Evolutionary conservation across 2,888 invertebrate species (phyloP).

Genomic region (Drosophila seclusa): DNA sequence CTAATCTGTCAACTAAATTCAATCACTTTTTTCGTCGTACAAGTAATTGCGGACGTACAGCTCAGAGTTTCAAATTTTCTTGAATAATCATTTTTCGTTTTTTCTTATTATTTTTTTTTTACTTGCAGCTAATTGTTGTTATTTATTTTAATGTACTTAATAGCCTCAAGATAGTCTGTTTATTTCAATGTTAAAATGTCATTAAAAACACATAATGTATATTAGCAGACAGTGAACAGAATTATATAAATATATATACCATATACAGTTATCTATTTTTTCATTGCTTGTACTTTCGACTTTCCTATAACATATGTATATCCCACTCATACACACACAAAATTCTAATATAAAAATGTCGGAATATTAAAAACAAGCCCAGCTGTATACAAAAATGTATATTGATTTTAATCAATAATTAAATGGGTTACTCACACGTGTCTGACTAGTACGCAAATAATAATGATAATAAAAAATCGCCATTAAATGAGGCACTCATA

Average conservation of each 20-base stretch:
- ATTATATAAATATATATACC: not conserved
- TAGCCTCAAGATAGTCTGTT: not conserved
- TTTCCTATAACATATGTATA: not conserved
- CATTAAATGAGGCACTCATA: not conserved
- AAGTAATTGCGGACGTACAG: not conserved
- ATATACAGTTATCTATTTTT: not conserved
- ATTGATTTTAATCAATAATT: not conserved
- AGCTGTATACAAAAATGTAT: too few species aligned
- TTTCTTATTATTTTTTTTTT: not conserved
- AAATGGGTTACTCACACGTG: slow-evolving; percentile 15
- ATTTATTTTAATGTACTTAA: not conserved
- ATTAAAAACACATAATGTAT: not conserved
- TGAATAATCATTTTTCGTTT: not conserved
- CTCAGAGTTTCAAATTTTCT: not conserved
- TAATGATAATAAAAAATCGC: not conserved
- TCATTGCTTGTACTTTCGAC: not conserved
- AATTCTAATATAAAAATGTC: not conserved
- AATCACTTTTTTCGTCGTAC: not conserved
- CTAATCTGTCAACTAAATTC: not conserved
- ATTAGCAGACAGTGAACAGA: not conserved
- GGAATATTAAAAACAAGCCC: not conserved
- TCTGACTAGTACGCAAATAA: not conserved
- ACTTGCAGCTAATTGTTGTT: not conserved
- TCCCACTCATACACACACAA: not conserved
- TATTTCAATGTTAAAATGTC: not conserved